Conservation (phyloP, 2,888 invertebrate genomes). For the Linnaemya vulpina region DNA sequence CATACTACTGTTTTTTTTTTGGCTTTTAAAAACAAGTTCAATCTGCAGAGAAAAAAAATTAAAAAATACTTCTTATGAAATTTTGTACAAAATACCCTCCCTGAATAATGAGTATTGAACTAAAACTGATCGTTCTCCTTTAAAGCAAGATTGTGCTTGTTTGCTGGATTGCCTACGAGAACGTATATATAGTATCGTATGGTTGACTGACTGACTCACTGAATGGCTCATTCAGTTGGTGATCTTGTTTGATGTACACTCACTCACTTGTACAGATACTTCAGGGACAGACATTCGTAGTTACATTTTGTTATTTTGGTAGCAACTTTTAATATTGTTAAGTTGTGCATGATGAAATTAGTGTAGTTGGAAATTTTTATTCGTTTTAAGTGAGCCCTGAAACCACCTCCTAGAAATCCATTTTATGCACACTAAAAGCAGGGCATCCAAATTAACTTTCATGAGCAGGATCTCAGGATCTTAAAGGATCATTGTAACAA, state of each 20-base stretch:
- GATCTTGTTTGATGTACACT: constrained; percentile 27
- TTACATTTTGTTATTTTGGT: constrained; percentile 22
- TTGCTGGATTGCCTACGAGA: not conserved
- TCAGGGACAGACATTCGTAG: not conserved
- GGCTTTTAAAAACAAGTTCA: constrained; percentile 54
- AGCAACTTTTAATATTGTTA: constrained; percentile 7
- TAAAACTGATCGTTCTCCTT: constrained; percentile 46
- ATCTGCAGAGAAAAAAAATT: constrained; percentile 61
- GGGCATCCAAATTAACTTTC: no score
- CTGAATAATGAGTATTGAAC: constrained; percentile 57
- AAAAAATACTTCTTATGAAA: constrained; percentile 60
- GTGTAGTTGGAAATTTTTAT: not conserved
- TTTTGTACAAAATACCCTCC: constrained; percentile 54
- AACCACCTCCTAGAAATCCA: no score
- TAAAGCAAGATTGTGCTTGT: constrained; percentile 53
- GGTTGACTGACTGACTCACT: constrained; percentile 43
- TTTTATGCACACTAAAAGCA: no score
- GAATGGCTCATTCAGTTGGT: constrained; percentile 25
- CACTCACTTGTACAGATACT: not conserved
- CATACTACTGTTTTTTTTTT: constrained; percentile 27
- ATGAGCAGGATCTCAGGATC: no score
- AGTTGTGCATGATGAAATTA: constrained; percentile 3
- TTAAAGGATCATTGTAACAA: no score
- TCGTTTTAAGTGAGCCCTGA: no score
- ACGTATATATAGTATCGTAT: not conserved